phyloP scores from a whole-genome alignment of 2,113 vertebrate genomes.

The Copsychus sechellarum region DNA sequence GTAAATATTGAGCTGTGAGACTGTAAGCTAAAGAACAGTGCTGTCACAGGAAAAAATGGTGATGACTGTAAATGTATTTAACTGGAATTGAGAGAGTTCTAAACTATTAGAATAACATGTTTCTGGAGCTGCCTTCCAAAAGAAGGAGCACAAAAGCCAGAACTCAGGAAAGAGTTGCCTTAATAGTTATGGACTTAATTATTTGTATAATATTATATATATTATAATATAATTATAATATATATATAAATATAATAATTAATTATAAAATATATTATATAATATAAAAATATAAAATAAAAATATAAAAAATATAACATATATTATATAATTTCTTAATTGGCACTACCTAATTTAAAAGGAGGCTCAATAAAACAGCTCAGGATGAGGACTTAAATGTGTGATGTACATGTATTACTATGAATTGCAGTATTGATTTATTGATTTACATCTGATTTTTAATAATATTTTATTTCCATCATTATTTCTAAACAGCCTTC shows the following conservation, averaged over 20 bases:
- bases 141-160: background rate
- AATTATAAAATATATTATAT: too few relatives aligned
- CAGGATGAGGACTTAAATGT: background rate
- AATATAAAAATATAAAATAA: too few relatives aligned
- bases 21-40: slow-evolving; percentile 26
- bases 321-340: background rate
- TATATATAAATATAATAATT: too few relatives aligned
- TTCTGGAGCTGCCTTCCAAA: background rate
- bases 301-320: too few relatives aligned
- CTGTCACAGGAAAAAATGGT: slow-evolving; percentile 12
- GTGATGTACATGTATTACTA: background rate
- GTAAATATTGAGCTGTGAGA: slow-evolving; percentile 11
- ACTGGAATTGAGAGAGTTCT: background rate
- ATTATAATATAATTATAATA: too few relatives aligned
- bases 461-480: background rate
- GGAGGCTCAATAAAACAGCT: background rate
- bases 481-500: background rate
- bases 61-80: background rate
- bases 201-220: too few relatives aligned
- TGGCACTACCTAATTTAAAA: background rate
- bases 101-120: background rate
- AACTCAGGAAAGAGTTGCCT: background rate
- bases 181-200: background rate
- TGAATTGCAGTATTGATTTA: background rate
- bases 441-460: background rate